These are phyloP conservation scores for Sarcophaga peregrina DNA, from an alignment of 1,140 invertebrate genomes.

Conservation along the genomic window DNA sequence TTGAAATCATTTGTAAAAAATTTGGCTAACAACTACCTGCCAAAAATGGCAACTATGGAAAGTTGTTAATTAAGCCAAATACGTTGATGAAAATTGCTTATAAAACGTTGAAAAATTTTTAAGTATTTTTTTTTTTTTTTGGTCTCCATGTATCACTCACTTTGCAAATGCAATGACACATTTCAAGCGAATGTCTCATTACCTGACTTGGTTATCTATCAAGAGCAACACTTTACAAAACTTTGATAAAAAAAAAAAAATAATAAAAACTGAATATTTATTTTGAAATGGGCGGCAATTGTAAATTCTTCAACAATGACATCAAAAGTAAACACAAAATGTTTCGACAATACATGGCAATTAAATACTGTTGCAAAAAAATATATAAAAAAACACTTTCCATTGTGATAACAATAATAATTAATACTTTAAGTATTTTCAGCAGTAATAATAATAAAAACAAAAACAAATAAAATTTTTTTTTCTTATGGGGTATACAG, in stretches of 20 bases:
- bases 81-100: background rate
- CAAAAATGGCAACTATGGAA: constrained; percentile 23
- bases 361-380: too few species aligned
- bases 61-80: constrained; percentile 6
- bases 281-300: background rate
- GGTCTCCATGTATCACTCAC: too few species aligned
- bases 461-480: background rate
- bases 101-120: background rate
- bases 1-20: background rate
- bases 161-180: too few species aligned
- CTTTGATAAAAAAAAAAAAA: too few species aligned
- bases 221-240: too few species aligned
- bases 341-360: too few species aligned
- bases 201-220: too few species aligned
- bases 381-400: background rate
- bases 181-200: too few species aligned
- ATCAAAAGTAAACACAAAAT: background rate
- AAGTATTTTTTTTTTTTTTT: background rate
- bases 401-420: background rate
- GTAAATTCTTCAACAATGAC: background rate
- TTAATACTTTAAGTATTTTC: background rate
- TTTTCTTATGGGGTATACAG: too few species aligned
- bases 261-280: too few species aligned
- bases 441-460: background rate
- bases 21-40: background rate